Percentiles rank a stretch among this genome's conserved stretches.
phyloP scores from a whole-genome alignment of 2,888 invertebrate species.

The Brenthis daphne region DNA sequence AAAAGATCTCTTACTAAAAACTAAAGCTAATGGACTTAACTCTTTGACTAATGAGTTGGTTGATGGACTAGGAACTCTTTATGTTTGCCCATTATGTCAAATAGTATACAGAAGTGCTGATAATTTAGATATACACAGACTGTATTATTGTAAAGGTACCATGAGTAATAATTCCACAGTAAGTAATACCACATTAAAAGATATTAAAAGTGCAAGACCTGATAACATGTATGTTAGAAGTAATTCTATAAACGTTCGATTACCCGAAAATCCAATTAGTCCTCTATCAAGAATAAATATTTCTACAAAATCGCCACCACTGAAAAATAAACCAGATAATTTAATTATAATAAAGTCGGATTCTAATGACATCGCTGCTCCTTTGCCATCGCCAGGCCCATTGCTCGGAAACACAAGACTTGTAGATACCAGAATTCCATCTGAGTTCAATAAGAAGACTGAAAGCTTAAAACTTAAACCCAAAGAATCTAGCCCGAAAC shows the following conservation, averaged over 20 bases:
- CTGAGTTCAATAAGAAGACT: slow-evolving; percentile 70
- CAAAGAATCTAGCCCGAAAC: slow-evolving; percentile 65
- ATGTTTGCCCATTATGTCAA: slow-evolving; percentile 89
- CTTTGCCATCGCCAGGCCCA: slow-evolving; percentile 91
- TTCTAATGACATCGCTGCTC: slow-evolving; percentile 79
- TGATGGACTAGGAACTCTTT: slow-evolving; percentile 82
- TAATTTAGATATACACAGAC: slow-evolving; percentile 90
- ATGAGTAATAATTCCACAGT: slow-evolving; percentile 55
- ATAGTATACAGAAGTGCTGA: slow-evolving; percentile 90
- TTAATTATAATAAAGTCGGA: slow-evolving; percentile 78
- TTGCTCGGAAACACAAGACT: slow-evolving; percentile 90
- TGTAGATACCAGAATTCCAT: slow-evolving; percentile 83
- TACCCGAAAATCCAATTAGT: slow-evolving; percentile 78
- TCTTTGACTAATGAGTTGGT: slow-evolving; percentile 80
- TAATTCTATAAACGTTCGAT: slow-evolving; percentile 81
- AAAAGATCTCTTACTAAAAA: slow-evolving; percentile 90
- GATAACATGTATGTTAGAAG: slow-evolving; percentile 81
- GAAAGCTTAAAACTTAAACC: slow-evolving; percentile 65
- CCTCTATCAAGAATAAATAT: slow-evolving; percentile 59
- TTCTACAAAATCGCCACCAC: slow-evolving; percentile 62
- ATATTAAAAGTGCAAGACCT: slow-evolving; percentile 60
- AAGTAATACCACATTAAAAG: slow-evolving; percentile 60
- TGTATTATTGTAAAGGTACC: slow-evolving; percentile 89
- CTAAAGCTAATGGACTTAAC: slow-evolving; percentile 74
- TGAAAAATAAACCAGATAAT: slow-evolving; percentile 80